Conservation (phyloP, 92 coral and sea anemone species). For the Parazoanthus atlanticus region DNA sequence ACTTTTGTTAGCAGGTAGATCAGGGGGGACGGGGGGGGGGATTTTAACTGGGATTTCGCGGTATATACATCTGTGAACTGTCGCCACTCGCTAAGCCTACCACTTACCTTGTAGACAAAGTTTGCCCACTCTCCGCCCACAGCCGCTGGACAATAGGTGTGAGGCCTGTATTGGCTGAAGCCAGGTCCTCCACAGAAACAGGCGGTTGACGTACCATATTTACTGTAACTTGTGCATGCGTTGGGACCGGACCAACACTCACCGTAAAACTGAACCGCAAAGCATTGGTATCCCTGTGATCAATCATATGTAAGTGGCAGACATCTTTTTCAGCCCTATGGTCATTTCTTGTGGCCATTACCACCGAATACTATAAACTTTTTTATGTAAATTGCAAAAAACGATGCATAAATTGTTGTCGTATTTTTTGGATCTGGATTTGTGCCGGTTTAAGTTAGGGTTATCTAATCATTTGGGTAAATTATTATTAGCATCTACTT, state of each 20-base stretch:
- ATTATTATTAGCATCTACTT: too few relatives aligned
- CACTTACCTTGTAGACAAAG: constrained; percentile 48
- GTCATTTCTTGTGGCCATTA: too few relatives aligned
- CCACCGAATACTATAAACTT: too few relatives aligned
- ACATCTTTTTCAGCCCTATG: too few relatives aligned
- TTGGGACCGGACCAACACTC: constrained; percentile 64
- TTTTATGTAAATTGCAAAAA: too few relatives aligned
- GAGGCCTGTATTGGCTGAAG: not conserved
- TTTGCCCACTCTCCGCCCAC: constrained; percentile 51
- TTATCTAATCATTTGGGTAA: too few relatives aligned
- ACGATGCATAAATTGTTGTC: too few relatives aligned
- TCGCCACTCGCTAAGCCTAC: not conserved
- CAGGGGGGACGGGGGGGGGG: too few relatives aligned
- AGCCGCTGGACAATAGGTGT: constrained; percentile 23
- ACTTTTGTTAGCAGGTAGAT: too few relatives aligned
- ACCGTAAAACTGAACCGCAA: constrained; percentile 61
- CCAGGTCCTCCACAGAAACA: constrained; percentile 40
- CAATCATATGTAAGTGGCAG: not conserved
- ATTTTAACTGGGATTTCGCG: too few relatives aligned
- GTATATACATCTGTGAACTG: not conserved
- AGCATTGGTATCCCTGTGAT: constrained; percentile 52
- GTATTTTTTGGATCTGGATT: too few relatives aligned
- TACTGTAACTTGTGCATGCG: constrained; percentile 44
- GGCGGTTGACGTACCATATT: constrained; percentile 31
- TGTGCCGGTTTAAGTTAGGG: too few relatives aligned